phyloP scores from a whole-genome alignment of 2,113 vertebrate genomes.

The Thryonomys swinderianus region DNA sequence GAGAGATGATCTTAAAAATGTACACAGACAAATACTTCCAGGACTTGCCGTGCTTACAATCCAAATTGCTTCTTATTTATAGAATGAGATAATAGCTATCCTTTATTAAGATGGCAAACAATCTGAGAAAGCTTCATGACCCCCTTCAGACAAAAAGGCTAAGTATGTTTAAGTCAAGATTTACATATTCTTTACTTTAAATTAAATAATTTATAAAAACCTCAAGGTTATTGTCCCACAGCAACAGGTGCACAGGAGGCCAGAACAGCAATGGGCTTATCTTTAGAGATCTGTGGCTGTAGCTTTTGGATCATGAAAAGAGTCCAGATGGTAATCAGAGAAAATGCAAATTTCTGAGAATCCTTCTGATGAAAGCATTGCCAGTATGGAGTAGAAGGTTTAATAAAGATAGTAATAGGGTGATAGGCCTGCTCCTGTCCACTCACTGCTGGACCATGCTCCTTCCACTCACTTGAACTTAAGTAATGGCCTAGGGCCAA shows the following conservation, averaged over 20 bases:
- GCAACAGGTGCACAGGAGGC: not conserved
- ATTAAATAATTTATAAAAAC: not conserved
- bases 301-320: constrained; percentile 30
- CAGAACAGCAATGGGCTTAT: constrained; percentile 20
- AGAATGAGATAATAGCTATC: constrained; percentile 42
- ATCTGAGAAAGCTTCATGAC: constrained; percentile 14
- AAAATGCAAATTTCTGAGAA: constrained; percentile 35
- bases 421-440: not conserved
- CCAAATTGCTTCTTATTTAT: not conserved
- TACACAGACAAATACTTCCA: not conserved
- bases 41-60: not conserved
- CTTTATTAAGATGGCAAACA: constrained; percentile 35
- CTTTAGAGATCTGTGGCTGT: not conserved
- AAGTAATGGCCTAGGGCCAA: not conserved
- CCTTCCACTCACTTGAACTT: not conserved
- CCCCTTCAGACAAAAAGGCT: constrained; percentile 35
- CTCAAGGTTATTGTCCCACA: not conserved
- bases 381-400: not conserved
- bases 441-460: not conserved
- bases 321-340: not conserved
- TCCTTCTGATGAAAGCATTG: not conserved
- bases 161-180: not conserved
- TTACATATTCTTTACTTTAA: constrained; percentile 19
- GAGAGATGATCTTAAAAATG: constrained; percentile 9
- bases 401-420: not conserved